Conservation (phyloP, 2,797 vertebrate genomes). For the Anguilla megastoma region DNA sequence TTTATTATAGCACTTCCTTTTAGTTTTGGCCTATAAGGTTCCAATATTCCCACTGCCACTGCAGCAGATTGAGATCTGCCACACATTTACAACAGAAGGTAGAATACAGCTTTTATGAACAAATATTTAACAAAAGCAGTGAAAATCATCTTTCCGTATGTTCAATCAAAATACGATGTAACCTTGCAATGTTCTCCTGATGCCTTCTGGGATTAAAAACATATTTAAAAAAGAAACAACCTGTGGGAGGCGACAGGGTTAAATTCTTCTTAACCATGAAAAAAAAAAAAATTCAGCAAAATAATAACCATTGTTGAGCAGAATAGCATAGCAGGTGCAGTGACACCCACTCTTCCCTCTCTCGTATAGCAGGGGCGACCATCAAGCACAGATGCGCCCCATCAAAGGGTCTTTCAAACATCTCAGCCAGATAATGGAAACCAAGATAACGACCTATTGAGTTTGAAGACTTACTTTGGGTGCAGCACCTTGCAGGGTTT, state of each 20-base stretch:
- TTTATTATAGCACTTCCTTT: neutral
- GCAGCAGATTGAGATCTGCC: conserved; percentile 10
- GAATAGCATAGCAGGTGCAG: conserved; percentile 90
- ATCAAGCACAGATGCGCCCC: conserved; percentile 94
- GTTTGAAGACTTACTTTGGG: conserved; percentile 77
- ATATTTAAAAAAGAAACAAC: conserved; percentile 30
- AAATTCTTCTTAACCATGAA: conserved; percentile 71
- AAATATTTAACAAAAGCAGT: neutral
- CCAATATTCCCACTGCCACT: neutral
- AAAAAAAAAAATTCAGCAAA: conserved; percentile 77
- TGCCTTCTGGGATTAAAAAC: conserved; percentile 6
- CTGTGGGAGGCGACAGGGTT: conserved; percentile 63
- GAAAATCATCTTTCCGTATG: conserved; percentile 15
- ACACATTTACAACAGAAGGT: conserved; percentile 19
- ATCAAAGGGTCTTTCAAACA: conserved; percentile 84
- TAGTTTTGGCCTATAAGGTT: conserved; percentile 14
- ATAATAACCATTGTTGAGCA: conserved; percentile 93
- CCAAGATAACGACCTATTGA: conserved; percentile 79
- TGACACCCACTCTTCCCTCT: conserved; percentile 86
- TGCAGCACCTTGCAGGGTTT: conserved; percentile 68
- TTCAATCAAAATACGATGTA: conserved; percentile 11
- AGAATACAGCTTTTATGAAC: conserved; percentile 9
- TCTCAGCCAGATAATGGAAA: conserved; percentile 82
- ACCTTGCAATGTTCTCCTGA: conserved; percentile 11
- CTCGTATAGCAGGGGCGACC: conserved; percentile 80